A percentile compares a stretch with the other conserved stretches of the same genome.
Conservation (phyloP, 2,113 vertebrate genomes). For the Toxotes chatareus region DNA sequence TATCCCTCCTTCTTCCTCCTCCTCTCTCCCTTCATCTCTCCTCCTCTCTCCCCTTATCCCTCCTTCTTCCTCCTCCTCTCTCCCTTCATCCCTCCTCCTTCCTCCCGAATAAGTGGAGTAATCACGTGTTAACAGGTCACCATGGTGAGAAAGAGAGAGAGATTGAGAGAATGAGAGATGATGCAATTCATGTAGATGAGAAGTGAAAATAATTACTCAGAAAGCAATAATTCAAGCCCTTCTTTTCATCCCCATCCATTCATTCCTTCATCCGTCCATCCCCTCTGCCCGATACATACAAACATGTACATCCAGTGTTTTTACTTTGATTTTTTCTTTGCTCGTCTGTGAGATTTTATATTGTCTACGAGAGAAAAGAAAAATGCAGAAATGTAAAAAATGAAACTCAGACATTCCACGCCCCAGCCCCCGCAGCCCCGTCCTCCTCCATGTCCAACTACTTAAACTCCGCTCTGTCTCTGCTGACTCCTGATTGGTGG, state of each 20-base stretch:
- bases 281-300: conserved; percentile 37
- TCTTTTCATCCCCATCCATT: conserved; percentile 19
- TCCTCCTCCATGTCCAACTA: background rate
- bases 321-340: conserved; percentile 71
- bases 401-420: conserved; percentile 66
- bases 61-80: background rate
- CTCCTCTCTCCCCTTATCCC: too few relatives aligned
- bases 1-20: background rate
- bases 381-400: conserved; percentile 59
- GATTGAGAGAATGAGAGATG: conserved; percentile 45
- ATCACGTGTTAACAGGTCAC: conserved; percentile 80
- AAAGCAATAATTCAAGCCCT: conserved; percentile 86
- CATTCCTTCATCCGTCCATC: background rate
- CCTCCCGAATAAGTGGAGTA: conserved; percentile 76
- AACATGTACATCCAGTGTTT: conserved; percentile 62
- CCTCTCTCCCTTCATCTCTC: too few relatives aligned
- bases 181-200: conserved; percentile 81
- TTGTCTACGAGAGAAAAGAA: conserved; percentile 78
- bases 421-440: background rate
- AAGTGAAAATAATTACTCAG: conserved; percentile 78
- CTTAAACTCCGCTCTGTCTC: conserved; percentile 51
- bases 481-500: conserved; percentile 62
- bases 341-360: conserved; percentile 87
- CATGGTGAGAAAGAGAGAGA: conserved; percentile 72
- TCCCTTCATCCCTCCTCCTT: conserved; percentile 22